Percentiles rank a stretch among this genome's conserved stretches.
Conservation (phyloP, 2,888 invertebrate genomes). For the Lithophane socia region DNA sequence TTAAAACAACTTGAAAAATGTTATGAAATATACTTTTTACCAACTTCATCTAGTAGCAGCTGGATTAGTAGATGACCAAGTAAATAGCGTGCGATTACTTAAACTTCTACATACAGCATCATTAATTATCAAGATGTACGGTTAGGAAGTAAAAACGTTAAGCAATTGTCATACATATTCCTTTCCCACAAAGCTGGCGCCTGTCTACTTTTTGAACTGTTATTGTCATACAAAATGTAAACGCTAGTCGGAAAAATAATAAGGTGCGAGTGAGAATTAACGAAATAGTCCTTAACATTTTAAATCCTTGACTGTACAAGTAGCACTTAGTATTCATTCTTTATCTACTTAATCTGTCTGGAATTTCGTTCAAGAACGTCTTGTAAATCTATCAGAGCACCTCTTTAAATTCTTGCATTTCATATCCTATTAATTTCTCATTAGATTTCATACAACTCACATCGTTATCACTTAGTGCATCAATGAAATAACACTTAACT, state of each 20-base stretch:
- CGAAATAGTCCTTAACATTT: background rate
- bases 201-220: too few relatives aligned
- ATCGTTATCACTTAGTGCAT: slow-evolving; percentile 35
- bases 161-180: background rate
- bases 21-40: background rate
- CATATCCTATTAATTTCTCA: background rate
- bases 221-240: background rate
- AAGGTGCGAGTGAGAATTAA: too few relatives aligned
- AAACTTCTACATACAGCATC: background rate
- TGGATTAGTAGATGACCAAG: background rate
- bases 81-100: background rate
- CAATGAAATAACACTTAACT: slow-evolving; percentile 56
- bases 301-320: background rate
- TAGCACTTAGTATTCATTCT: background rate
- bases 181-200: background rate
- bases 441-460: slow-evolving; percentile 8
- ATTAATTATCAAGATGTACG: background rate
- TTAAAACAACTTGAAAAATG: slow-evolving; percentile 25
- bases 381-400: background rate
- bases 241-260: background rate
- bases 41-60: background rate
- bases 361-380: background rate
- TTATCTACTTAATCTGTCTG: background rate
- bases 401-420: background rate
- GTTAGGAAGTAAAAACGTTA: background rate